These are phyloP conservation scores for Propithecus deckenii DNA, from an alignment of 2,797 vertebrate genomes.

Conservation along the genomic window DNA sequence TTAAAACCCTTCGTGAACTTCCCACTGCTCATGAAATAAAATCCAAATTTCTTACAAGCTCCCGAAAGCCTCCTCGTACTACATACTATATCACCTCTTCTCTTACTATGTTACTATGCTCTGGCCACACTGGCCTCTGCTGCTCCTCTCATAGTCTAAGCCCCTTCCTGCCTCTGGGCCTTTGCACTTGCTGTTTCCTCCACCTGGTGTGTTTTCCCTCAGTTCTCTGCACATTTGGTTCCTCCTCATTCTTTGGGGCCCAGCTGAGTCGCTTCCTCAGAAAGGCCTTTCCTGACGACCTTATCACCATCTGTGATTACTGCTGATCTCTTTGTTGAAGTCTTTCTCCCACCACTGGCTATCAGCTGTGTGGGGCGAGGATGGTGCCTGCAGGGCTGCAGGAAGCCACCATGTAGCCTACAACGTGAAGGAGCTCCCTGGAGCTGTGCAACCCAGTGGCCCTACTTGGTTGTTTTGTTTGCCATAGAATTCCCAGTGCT, in stretches of 20 bases:
- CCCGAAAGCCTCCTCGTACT: neutral
- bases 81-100: neutral
- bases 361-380: neutral
- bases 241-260: neutral
- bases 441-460: neutral
- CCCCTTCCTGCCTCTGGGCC: neutral
- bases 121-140: neutral
- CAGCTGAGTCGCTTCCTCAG: neutral
- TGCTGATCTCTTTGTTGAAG: neutral
- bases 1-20: neutral
- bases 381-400: neutral
- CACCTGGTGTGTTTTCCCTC: neutral
- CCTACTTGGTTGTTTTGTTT: neutral
- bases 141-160: neutral
- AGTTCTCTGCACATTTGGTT: neutral
- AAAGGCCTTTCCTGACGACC: neutral
- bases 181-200: neutral
- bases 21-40: neutral
- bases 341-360: neutral
- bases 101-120: neutral
- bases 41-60: neutral
- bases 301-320: no score
- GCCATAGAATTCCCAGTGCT: neutral
- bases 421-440: neutral
- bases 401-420: neutral